A percentile compares a stretch with the other conserved stretches of the same genome.
phyloP scores from a whole-genome alignment of 2,888 invertebrate species.

The Amphipoea lucens region DNA sequence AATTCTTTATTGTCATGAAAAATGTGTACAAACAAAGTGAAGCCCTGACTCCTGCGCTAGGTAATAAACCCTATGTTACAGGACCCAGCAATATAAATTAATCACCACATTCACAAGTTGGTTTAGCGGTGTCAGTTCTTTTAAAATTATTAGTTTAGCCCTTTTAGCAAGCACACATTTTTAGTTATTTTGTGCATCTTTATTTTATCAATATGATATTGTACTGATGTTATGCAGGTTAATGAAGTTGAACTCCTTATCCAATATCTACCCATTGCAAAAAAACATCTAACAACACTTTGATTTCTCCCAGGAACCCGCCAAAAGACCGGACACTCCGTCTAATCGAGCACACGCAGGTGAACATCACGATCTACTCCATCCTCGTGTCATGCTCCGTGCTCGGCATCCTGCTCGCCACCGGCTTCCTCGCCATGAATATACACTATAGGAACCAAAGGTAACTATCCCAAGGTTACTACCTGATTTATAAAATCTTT shows the following conservation, averaged over 20 bases:
- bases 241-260: not conserved
- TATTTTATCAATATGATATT: not conserved
- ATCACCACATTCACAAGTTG: not conserved
- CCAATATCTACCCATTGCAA: not conserved
- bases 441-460: slow-evolving; percentile 98
- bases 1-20: too few species aligned
- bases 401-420: slow-evolving; percentile 97
- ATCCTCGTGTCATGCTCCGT: slow-evolving; percentile 96
- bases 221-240: not conserved
- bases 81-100: too few species aligned
- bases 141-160: not conserved
- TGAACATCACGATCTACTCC: slow-evolving; percentile 98
- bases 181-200: not conserved
- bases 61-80: too few species aligned
- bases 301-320: slow-evolving; percentile 88
- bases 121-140: not conserved
- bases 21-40: too few species aligned
- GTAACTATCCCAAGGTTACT: slow-evolving; percentile 81
- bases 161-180: not conserved
- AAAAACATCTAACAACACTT: not conserved
- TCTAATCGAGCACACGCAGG: slow-evolving; percentile 96
- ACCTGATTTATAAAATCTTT: not conserved
- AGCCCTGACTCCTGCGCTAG: too few species aligned
- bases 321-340: slow-evolving; percentile 98
- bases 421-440: slow-evolving; percentile 97